Conservation (phyloP, 1,140 invertebrate species). For the Brachionus plicatilis region DNA sequence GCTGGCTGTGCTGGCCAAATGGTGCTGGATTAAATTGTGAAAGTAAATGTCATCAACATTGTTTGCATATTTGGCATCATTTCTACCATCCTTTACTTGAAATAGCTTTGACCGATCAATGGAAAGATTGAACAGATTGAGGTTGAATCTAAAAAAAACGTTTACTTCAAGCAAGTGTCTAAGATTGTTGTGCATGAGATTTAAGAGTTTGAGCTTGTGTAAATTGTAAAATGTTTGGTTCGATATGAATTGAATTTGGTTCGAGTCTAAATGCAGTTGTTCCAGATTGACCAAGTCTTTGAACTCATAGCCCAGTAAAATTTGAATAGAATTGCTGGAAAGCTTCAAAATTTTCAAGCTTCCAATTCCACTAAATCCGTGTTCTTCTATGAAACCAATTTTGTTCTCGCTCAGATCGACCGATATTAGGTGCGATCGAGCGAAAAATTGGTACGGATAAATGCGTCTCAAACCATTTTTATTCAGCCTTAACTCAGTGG, state of each 20-base stretch:
- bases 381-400: slow-evolving; percentile 1
- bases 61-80: not conserved
- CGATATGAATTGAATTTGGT: slow-evolving; percentile 15
- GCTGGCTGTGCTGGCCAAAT: not conserved
- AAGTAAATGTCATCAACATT: not conserved
- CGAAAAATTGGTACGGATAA: slow-evolving; percentile 4
- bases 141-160: not conserved
- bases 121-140: not conserved
- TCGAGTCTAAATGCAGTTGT: not conserved
- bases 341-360: not conserved
- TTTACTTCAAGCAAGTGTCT: not conserved
- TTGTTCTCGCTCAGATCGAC: not conserved
- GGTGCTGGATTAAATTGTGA: not conserved
- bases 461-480: not conserved
- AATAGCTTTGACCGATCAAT: not conserved
- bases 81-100: not conserved
- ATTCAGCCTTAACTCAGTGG: not conserved
- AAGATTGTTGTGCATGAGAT: not conserved
- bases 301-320: not conserved
- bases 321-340: not conserved
- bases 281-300: not conserved
- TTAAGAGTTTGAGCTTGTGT: not conserved
- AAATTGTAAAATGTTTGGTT: not conserved
- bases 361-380: not conserved
- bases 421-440: not conserved